These are phyloP conservation scores for Pleuronectes platessa DNA, from an alignment of 2,113 vertebrate species.

Conservation along the genomic window DNA sequence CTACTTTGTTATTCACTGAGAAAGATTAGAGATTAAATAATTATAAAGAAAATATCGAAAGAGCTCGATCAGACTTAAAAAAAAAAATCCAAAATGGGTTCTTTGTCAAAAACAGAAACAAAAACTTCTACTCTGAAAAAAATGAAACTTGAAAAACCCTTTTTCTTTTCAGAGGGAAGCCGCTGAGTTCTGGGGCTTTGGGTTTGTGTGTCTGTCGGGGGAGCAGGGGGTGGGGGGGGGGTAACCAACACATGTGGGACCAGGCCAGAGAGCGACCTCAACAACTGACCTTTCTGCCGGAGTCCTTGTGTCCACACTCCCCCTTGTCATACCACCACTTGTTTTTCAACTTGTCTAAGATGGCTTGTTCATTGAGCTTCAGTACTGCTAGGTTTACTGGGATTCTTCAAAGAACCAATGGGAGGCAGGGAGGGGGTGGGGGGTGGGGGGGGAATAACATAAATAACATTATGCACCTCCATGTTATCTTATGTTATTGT, in stretches of 20 bases:
- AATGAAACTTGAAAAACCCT: neutral
- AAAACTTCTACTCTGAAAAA: neutral
- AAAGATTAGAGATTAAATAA: no score
- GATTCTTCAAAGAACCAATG: constrained; percentile 90
- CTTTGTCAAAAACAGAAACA: neutral
- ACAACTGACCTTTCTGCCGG: constrained; percentile 99
- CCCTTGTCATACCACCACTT: constrained; percentile 99
- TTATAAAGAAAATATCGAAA: neutral
- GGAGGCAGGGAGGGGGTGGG: constrained; percentile 27
- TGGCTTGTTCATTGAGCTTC: constrained; percentile 99
- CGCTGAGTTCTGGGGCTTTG: constrained; percentile 5
- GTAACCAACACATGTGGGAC: constrained; percentile 67
- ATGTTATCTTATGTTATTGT: constrained; percentile 99
- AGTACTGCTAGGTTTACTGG: constrained; percentile 99
- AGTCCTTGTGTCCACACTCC: constrained; percentile 99
- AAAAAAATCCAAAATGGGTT: neutral
- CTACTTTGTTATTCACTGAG: no score
- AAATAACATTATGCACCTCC: constrained; percentile 97
- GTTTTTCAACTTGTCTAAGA: constrained; percentile 99
- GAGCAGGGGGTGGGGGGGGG: constrained; percentile 6
- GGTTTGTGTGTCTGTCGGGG: constrained; percentile 3
- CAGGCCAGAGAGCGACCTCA: constrained; percentile 47
- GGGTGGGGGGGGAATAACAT: constrained; percentile 94
- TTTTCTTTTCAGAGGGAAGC: constrained; percentile 60
- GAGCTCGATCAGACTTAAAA: no score